phyloP scores from a whole-genome alignment of 2,113 vertebrate species.

The Heteronetta atricapilla region DNA sequence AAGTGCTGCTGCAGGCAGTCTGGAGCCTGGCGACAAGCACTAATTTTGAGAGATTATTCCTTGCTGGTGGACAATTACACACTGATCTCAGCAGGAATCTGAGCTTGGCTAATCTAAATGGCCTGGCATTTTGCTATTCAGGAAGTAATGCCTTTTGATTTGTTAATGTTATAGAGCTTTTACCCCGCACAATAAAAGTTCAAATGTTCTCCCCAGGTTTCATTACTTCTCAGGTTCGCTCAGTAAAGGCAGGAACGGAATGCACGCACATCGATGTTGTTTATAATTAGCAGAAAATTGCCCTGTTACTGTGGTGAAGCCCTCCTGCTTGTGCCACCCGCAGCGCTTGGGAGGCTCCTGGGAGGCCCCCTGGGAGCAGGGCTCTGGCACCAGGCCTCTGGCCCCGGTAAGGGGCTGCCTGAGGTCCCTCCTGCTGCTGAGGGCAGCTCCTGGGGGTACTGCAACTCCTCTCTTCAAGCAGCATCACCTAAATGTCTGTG shows the following conservation, averaged over 20 bases:
- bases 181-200: constrained; percentile 40
- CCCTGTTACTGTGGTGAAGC: background rate
- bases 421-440: background rate
- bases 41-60: constrained; percentile 69
- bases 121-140: constrained; percentile 45
- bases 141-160: constrained; percentile 50
- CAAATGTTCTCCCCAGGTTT: constrained; percentile 24
- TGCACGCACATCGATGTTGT: background rate
- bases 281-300: constrained; percentile 25
- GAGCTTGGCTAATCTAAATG: constrained; percentile 61
- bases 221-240: constrained; percentile 36
- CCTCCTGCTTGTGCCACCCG: background rate
- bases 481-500: background rate
- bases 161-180: constrained; percentile 63
- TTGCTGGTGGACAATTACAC: constrained; percentile 66
- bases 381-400: too few species aligned
- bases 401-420: background rate
- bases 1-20: constrained; percentile 38
- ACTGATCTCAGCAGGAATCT: constrained; percentile 46
- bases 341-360: background rate
- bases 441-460: background rate
- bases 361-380: too few species aligned
- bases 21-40: constrained; percentile 46
- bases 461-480: background rate
- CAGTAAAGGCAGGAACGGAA: background rate